These are phyloP conservation scores for Scolopax rusticola DNA, from an alignment of 2,797 vertebrate species.

Conservation along the genomic window DNA sequence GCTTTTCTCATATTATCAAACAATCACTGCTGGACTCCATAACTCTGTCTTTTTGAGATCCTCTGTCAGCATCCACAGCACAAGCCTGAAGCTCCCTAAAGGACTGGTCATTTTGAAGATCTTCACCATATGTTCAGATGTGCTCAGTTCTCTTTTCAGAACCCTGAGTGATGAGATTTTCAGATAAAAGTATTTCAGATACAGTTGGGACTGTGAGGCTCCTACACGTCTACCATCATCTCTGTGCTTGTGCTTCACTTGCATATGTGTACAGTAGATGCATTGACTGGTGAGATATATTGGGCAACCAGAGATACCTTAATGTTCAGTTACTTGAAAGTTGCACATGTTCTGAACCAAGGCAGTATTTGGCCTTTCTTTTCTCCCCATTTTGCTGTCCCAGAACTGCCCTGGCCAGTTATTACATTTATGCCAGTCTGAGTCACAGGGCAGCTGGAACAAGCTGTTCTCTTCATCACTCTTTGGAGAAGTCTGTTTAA, in stretches of 20 bases:
- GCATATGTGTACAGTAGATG: not conserved
- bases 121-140: not conserved
- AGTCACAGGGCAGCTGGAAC: constrained; percentile 2
- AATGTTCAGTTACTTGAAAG: not conserved
- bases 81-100: not conserved
- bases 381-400: not conserved
- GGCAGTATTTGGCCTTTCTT: not conserved
- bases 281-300: not conserved
- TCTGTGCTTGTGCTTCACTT: not conserved
- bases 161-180: not conserved
- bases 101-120: not conserved
- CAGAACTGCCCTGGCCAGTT: not conserved
- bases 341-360: not conserved
- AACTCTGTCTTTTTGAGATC: not conserved
- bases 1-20: constrained; percentile 15
- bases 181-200: not conserved
- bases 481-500: not conserved
- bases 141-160: not conserved
- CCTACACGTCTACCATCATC: not conserved
- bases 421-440: not conserved
- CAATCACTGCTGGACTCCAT: not conserved
- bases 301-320: not conserved
- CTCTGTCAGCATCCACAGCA: not conserved
- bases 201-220: not conserved
- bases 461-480: not conserved